These are phyloP conservation scores for Cydia strobilella DNA, from an alignment of 1,140 invertebrate genomes.

Conservation along the genomic window DNA sequence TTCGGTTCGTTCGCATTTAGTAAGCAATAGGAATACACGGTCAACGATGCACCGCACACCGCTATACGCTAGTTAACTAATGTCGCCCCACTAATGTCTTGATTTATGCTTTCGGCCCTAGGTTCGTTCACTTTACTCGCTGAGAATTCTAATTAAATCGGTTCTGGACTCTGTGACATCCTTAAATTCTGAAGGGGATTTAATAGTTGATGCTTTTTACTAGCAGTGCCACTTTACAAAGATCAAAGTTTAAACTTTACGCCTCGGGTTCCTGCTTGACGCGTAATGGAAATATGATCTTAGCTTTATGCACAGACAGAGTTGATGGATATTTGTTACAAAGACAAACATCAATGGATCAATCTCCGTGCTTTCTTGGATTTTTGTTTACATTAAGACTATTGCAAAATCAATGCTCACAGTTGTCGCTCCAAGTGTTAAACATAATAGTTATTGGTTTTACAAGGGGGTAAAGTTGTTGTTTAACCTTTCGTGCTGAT, in stretches of 20 bases:
- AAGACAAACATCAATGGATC: constrained; percentile 16
- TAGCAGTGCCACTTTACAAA: constrained; percentile 32
- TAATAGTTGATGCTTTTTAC: constrained; percentile 37
- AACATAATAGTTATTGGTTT: not conserved
- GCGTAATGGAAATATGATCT: constrained; percentile 21
- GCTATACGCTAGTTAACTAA: constrained; percentile 43
- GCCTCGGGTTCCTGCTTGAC: constrained; percentile 13
- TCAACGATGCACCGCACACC: constrained; percentile 12
- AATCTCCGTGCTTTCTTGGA: not conserved
- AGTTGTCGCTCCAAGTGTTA: not conserved
- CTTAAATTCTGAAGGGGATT: constrained; percentile 41
- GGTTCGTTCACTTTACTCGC: constrained; percentile 45
- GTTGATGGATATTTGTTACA: not conserved
- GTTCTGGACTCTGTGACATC: constrained; percentile 30
- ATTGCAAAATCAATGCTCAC: constrained; percentile 5
- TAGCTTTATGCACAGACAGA: constrained; percentile 10
- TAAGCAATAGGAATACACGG: not conserved
- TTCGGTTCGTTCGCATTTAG: not conserved
- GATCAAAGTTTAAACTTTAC: constrained; percentile 34
- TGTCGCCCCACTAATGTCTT: constrained; percentile 47
- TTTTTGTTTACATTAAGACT: not conserved
- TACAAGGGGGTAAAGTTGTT: no score
- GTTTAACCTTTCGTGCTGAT: no score
- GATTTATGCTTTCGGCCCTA: constrained; percentile 47
- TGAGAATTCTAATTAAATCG: constrained; percentile 36